Evolutionary conservation across 2,797 vertebrate genomes (phyloP).

Genomic region (Leptodactylus fallax): DNA sequence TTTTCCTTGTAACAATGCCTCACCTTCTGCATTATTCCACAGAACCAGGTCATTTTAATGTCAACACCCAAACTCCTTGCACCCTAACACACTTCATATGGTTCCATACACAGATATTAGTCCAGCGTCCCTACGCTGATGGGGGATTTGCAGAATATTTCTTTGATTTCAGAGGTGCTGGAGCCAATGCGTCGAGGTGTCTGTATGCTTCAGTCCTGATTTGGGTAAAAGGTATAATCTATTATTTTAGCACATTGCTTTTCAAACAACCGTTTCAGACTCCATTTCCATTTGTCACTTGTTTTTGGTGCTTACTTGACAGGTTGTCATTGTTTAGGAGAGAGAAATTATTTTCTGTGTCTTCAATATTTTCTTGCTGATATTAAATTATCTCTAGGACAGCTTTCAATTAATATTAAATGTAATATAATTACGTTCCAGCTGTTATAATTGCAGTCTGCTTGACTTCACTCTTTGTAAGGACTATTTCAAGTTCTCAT

Average conservation of each 20-base stretch:
- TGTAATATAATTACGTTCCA: slow-evolving; percentile 44
- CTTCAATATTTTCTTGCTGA: slow-evolving; percentile 28
- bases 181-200: too few species aligned
- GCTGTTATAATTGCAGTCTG: slow-evolving; percentile 47
- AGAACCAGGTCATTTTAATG: too few species aligned
- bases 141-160: too few species aligned
- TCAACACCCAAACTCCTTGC: too few species aligned
- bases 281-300: background rate
- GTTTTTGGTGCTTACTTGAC: background rate
- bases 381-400: slow-evolving; percentile 44
- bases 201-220: too few species aligned
- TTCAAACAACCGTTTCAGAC: background rate
- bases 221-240: background rate
- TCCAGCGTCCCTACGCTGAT: too few species aligned
- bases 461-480: slow-evolving; percentile 25
- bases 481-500: slow-evolving; percentile 37
- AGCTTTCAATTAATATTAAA: slow-evolving; percentile 51
- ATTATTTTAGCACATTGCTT: background rate
- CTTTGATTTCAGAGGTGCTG: too few species aligned
- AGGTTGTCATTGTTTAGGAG: slow-evolving; percentile 26
- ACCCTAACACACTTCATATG: too few species aligned
- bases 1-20: too few species aligned
- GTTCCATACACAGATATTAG: too few species aligned
- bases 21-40: too few species aligned
- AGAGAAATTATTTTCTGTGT: slow-evolving; percentile 21